Conservation (phyloP, 2,888 invertebrate genomes). For the Mimas tiliae region DNA sequence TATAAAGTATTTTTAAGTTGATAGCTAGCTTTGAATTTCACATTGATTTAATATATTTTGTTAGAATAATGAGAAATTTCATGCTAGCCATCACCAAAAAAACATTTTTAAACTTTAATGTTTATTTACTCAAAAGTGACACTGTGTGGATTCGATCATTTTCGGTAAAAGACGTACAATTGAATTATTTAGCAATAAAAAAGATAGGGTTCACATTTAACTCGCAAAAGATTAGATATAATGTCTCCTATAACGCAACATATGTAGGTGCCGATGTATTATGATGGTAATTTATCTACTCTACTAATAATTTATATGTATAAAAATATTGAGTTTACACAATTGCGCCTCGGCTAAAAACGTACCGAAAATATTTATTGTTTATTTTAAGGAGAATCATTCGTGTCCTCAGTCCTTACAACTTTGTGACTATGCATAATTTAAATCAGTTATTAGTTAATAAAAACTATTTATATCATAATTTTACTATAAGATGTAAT, state of each 20-base stretch:
- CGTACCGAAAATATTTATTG: conserved; percentile 50
- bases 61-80: too few relatives aligned
- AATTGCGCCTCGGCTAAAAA: conserved; percentile 49
- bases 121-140: too few relatives aligned
- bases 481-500: conserved; percentile 48
- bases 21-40: too few relatives aligned
- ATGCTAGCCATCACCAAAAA: too few relatives aligned
- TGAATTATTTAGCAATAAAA: conserved; percentile 42
- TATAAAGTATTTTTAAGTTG: too few relatives aligned
- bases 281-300: conserved; percentile 32
- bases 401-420: conserved; percentile 51
- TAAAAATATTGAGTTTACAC: conserved; percentile 45
- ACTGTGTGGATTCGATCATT: too few relatives aligned
- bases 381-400: conserved; percentile 48
- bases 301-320: conserved; percentile 45
- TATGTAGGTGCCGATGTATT: conserved; percentile 12
- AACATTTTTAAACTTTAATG: too few relatives aligned
- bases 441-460: conserved; percentile 54
- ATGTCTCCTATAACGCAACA: background rate
- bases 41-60: too few relatives aligned
- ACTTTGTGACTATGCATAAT: conserved; percentile 71
- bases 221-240: conserved; percentile 16
- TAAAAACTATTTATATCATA: conserved; percentile 63
- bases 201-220: conserved; percentile 1
- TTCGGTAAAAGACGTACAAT: too few relatives aligned